phyloP scores from a whole-genome alignment of 2,113 vertebrate genomes.

The Crocuta crocuta region DNA sequence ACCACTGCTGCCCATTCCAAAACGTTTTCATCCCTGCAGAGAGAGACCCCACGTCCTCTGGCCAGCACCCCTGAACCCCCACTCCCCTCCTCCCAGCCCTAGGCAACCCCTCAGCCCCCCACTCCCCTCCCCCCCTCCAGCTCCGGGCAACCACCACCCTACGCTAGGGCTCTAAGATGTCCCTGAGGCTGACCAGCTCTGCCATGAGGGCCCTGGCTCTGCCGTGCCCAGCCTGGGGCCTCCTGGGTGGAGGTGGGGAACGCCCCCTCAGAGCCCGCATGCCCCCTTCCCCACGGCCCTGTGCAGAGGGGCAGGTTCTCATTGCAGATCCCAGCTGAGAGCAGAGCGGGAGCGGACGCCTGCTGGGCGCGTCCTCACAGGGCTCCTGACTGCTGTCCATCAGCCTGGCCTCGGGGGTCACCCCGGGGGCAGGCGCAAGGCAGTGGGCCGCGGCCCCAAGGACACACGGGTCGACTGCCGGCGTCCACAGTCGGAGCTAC shows the following conservation, averaged over 20 bases:
- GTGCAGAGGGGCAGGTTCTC: rapidly evolving
- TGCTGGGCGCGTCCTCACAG: not conserved
- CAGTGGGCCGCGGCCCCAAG: rapidly evolving
- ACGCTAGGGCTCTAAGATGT: rapidly evolving
- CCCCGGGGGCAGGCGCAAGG: rapidly evolving
- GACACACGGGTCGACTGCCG: not conserved
- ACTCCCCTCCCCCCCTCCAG: not conserved
- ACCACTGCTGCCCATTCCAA: no score
- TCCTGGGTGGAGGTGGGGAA: not conserved
- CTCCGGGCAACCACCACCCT: rapidly evolving
- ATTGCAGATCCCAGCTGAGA: not conserved
- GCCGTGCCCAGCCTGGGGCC: rapidly evolving
- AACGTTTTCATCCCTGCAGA: not conserved
- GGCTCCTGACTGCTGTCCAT: no score
- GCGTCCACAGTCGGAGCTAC: rapidly evolving
- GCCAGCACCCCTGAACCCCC: rapidly evolving
- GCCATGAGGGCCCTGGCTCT: not conserved
- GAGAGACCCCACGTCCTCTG: not conserved
- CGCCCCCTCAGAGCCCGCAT: rapidly evolving
- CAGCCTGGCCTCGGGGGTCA: not conserved
- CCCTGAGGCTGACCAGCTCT: not conserved
- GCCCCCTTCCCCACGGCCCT: rapidly evolving
- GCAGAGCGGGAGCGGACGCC: rapidly evolving
- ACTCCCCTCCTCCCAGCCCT: no score
- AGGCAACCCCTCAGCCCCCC: no score